Evolutionary conservation across 1,140 invertebrate genomes (phyloP), one percentile per base, ranked within the genome.

Genomic region (Penaeus chinensis): DNA sequence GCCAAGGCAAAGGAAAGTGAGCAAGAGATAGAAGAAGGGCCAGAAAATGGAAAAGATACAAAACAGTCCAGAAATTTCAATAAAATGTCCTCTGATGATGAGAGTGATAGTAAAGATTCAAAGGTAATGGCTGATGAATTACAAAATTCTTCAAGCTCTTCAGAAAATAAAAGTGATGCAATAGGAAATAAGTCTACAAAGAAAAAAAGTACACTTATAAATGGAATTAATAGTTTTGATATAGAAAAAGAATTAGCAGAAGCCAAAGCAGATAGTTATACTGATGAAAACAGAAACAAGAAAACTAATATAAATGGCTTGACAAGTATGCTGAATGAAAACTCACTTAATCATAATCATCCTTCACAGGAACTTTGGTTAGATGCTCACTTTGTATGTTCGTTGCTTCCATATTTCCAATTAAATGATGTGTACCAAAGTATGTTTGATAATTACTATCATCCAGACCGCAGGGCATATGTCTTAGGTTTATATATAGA

Each of bases 331-430:
- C 8, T 65, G 24, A n/a, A 24, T 22, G 61, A 65, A 42, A 42
- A 77, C 62, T 24, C 27, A 24, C 20, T 18, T 42, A 66, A 77
- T 22, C 13, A 47, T 62, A 42, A 24, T 63, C 65, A 87, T 13
- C 62, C 66, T 18, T 16, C 11, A 16, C 79, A 87, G 19, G 27
- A 61, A 27, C 32, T 87, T 22, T 82, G 85, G 85, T 37, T 82
- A 71, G 85, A 87, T 87, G 85, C 85, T 76, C 80, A 78, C 4
- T 87, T 47, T 65, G 65, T 87, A n/a, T 87, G 85, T 65, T 87
- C 85, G 3, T 42, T 87, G 18, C 80, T 87, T 8, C 85, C 85
- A 47, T 87, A 82, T 63, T 87, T 87, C 24, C 24, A 76, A 22
- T 37, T 87, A 20, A 74, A 60, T 19, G 85, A 87, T 77, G 85